Percentiles rank a stretch among this genome's conserved stretches.
phyloP scores from a whole-genome alignment of 2,888 invertebrate genomes.

The Hipparchia sbordonii region DNA sequence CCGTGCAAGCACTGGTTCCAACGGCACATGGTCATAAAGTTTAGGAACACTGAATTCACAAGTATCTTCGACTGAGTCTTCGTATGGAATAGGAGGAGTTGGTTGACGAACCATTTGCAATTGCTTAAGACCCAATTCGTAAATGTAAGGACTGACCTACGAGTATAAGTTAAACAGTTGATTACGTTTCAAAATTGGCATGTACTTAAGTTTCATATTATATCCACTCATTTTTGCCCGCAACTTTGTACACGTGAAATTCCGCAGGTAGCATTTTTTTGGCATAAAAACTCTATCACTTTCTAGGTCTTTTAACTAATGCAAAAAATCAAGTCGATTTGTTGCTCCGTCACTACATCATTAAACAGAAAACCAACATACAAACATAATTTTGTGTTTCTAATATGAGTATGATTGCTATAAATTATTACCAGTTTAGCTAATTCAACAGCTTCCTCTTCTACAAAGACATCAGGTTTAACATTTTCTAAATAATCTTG shows the following conservation, averaged over 20 bases:
- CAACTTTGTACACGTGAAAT: too few species aligned
- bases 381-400: too few species aligned
- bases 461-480: conserved; percentile 71
- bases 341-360: too few species aligned
- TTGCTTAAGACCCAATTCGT: conserved; percentile 75
- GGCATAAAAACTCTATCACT: too few species aligned
- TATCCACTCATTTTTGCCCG: too few species aligned
- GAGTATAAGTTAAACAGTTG: conserved; percentile 39
- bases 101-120: conserved; percentile 81
- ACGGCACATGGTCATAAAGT: conserved; percentile 82
- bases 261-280: too few species aligned
- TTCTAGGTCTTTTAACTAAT: too few species aligned
- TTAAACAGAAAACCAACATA: too few species aligned
- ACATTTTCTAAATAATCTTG: conserved; percentile 73
- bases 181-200: not conserved
- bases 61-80: conserved; percentile 60
- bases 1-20: conserved; percentile 77
- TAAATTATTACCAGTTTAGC: conserved; percentile 57
- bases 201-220: too few species aligned
- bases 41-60: conserved; percentile 68
- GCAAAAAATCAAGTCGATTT: too few species aligned
- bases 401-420: not conserved
- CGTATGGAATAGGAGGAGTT: conserved; percentile 57
- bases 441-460: conserved; percentile 67
- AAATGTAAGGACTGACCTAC: conserved; percentile 80